Percentiles rank a stretch among this genome's conserved stretches.
These are phyloP conservation scores for Glaucopsyche alexis DNA, from an alignment of 2,888 invertebrate genomes.

Conservation along the genomic window DNA sequence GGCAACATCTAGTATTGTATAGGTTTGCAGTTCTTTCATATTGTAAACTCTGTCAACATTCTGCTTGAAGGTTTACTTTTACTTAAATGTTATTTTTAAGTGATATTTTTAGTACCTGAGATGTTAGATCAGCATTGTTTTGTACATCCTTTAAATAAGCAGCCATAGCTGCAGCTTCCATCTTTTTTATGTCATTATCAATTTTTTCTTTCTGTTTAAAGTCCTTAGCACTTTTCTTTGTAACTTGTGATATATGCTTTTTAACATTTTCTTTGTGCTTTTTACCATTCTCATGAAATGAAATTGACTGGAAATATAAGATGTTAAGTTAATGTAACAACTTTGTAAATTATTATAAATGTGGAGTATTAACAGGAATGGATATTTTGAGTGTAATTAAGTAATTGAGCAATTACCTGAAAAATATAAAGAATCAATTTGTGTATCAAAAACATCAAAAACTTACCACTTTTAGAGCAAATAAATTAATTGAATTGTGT, in stretches of 20 bases:
- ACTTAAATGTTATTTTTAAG: neutral
- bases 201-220: slow-evolving; percentile 88
- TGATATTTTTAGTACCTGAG: slow-evolving; percentile 60
- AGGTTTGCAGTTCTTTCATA: too few relatives aligned
- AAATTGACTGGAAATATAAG: slow-evolving; percentile 85
- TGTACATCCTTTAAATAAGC: slow-evolving; percentile 93
- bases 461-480: too few relatives aligned
- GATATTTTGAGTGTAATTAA: too few relatives aligned
- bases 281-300: slow-evolving; percentile 96
- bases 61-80: too few relatives aligned
- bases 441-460: too few relatives aligned
- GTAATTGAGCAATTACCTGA: too few relatives aligned
- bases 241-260: slow-evolving; percentile 90
- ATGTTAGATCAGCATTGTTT: slow-evolving; percentile 82
- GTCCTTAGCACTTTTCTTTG: slow-evolving; percentile 89
- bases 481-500: too few relatives aligned
- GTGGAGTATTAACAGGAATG: too few relatives aligned
- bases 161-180: slow-evolving; percentile 94
- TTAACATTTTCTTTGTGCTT: slow-evolving; percentile 95
- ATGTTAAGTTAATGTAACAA: neutral
- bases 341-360: too few relatives aligned
- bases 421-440: too few relatives aligned
- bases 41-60: too few relatives aligned
- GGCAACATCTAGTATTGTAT: too few relatives aligned
- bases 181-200: slow-evolving; percentile 89